Conservation (phyloP, 2,888 invertebrate genomes). For the Lasius platythorax region DNA sequence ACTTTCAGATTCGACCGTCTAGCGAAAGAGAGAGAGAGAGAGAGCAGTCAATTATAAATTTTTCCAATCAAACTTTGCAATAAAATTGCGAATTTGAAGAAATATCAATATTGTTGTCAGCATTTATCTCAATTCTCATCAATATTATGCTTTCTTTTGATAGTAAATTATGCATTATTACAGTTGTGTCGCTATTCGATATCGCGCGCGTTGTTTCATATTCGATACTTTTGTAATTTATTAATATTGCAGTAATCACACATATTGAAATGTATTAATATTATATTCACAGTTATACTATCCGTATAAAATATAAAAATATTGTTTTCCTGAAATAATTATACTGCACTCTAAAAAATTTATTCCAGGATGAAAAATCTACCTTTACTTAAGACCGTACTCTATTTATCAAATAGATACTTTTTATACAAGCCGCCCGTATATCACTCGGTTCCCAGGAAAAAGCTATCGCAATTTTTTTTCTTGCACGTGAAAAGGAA, state of each 20-base stretch:
- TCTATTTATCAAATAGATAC: neutral
- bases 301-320: neutral
- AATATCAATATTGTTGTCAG: neutral
- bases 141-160: neutral
- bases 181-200: neutral
- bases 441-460: neutral
- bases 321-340: neutral
- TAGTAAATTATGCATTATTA: neutral
- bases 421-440: neutral
- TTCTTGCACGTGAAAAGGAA: neutral
- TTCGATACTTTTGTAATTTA: neutral
- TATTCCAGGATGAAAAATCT: neutral
- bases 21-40: neutral
- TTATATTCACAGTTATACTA: neutral
- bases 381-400: neutral
- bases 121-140: neutral
- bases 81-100: neutral
- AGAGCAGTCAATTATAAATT: conserved; percentile 3
- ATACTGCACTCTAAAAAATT: neutral
- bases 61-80: conserved; percentile 16
- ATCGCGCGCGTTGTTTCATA: neutral
- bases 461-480: neutral
- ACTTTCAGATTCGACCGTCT: conserved; percentile 17
- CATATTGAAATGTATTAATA: neutral
- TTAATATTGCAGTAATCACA: neutral